Percentiles rank a stretch among this genome's conserved stretches.
Evolutionary conservation across 2,888 invertebrate species (phyloP).

Genomic region (Microdon myrmicae): DNA sequence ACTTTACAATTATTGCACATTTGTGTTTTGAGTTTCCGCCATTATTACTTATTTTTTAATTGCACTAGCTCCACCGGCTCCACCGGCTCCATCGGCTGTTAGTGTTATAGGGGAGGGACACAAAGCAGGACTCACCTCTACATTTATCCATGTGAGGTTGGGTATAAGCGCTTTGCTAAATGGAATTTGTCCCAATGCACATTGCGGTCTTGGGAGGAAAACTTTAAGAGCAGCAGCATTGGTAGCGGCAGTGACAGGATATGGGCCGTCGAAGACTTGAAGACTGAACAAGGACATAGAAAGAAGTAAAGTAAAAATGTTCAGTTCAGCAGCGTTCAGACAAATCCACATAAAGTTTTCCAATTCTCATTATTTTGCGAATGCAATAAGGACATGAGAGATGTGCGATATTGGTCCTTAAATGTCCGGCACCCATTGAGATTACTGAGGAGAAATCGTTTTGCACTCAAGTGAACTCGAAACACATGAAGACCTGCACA

Average conservation of each 20-base stretch:
- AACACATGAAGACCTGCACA: not conserved
- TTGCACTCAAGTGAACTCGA: constrained; percentile 45
- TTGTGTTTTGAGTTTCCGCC: constrained; percentile 41
- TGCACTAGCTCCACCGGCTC: constrained; percentile 15
- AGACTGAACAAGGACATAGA: too few relatives aligned
- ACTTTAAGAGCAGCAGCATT: too few relatives aligned
- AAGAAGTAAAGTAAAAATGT: too few relatives aligned
- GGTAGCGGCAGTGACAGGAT: too few relatives aligned
- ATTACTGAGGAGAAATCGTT: constrained; percentile 45
- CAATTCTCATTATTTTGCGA: constrained; percentile 48
- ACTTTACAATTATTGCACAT: constrained; percentile 49
- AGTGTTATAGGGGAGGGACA: not conserved
- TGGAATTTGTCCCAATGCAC: too few relatives aligned
- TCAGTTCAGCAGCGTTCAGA: constrained; percentile 4
- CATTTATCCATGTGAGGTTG: too few relatives aligned
- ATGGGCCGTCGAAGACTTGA: too few relatives aligned
- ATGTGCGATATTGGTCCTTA: constrained; percentile 40
- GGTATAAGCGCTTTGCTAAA: too few relatives aligned
- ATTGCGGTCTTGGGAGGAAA: too few relatives aligned
- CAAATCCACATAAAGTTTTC: constrained; percentile 46
- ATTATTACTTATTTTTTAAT: constrained; percentile 46
- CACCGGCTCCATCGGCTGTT: not conserved
- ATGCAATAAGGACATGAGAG: constrained; percentile 42
- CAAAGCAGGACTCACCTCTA: too few relatives aligned
- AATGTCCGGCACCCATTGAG: constrained; percentile 28